These are phyloP conservation scores for Drosophila novamexicana DNA, from an alignment of 1,140 invertebrate genomes.

Conservation along the genomic window DNA sequence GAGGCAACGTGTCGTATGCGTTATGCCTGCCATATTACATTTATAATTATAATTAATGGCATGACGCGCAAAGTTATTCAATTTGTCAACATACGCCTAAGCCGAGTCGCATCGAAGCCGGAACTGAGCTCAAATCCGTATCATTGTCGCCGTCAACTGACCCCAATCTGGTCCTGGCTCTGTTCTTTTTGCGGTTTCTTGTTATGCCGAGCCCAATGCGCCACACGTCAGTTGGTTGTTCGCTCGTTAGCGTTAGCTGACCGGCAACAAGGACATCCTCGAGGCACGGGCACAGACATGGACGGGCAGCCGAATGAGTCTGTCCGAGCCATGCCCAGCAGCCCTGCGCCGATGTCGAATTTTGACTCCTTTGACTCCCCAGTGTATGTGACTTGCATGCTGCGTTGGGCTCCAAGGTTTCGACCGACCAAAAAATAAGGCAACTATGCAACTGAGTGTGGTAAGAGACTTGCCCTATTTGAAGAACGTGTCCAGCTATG, in stretches of 20 bases:
- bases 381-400: slow-evolving; percentile 75
- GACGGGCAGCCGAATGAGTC: not conserved
- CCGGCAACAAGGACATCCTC: slow-evolving; percentile 28
- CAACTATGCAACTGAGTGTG: slow-evolving; percentile 44
- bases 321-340: slow-evolving; percentile 51
- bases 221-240: slow-evolving; percentile 29
- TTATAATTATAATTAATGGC: slow-evolving; percentile 68
- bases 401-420: slow-evolving; percentile 68
- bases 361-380: not conserved
- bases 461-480: slow-evolving; percentile 54
- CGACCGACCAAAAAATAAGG: slow-evolving; percentile 29
- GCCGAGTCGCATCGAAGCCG: slow-evolving; percentile 11
- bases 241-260: slow-evolving; percentile 44
- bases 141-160: slow-evolving; percentile 49
- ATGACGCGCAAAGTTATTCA: slow-evolving; percentile 61
- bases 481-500: slow-evolving; percentile 52
- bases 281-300: slow-evolving; percentile 2
- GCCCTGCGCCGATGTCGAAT: slow-evolving; percentile 54
- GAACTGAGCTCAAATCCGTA: not conserved
- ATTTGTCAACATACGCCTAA: slow-evolving; percentile 47
- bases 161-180: slow-evolving; percentile 48
- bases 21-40: slow-evolving; percentile 46
- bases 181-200: slow-evolving; percentile 48
- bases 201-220: slow-evolving; percentile 59
- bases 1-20: slow-evolving; percentile 66